Evolutionary conservation across 2,888 invertebrate species (phyloP).

Genomic region (Conchocele bisecta): DNA sequence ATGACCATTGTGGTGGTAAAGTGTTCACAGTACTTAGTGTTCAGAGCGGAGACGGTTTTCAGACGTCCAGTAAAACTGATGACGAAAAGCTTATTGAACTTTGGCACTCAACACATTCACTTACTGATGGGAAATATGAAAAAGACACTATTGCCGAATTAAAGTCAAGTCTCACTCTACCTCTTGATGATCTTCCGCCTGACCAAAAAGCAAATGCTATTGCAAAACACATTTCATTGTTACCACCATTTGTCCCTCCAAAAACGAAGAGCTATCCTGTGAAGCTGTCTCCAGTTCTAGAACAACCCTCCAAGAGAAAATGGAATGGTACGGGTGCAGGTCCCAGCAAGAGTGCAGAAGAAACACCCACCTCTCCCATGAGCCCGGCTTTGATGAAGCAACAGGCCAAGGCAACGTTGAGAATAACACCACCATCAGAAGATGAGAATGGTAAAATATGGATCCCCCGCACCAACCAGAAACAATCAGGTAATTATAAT

Average conservation of each 20-base stretch:
- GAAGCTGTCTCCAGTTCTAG: slow-evolving; percentile 70
- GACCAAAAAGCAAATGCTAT: slow-evolving; percentile 70
- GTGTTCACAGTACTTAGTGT: slow-evolving; percentile 73
- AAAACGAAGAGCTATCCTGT: slow-evolving; percentile 70
- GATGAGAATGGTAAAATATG: slow-evolving; percentile 67
- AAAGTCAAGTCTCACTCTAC: slow-evolving; percentile 60
- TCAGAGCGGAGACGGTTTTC: slow-evolving; percentile 49
- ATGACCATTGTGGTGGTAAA: slow-evolving; percentile 51
- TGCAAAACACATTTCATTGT: slow-evolving; percentile 67
- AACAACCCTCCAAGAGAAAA: slow-evolving; percentile 52
- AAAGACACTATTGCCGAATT: slow-evolving; percentile 58
- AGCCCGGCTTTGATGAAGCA: slow-evolving; percentile 61
- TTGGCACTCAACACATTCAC: slow-evolving; percentile 58
- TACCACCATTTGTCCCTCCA: slow-evolving; percentile 76
- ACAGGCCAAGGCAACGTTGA: slow-evolving; percentile 60
- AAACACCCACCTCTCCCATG: slow-evolving; percentile 40
- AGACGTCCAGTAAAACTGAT: slow-evolving; percentile 73
- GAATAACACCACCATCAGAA: slow-evolving; percentile 65
- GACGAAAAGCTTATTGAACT: slow-evolving; percentile 77
- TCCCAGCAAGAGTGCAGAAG: not conserved
- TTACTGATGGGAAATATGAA: slow-evolving; percentile 48
- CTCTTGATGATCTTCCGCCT: slow-evolving; percentile 60
- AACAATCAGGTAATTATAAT: slow-evolving; percentile 1
- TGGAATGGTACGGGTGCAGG: slow-evolving; percentile 38
- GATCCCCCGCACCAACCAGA: slow-evolving; percentile 58